These are phyloP conservation scores for Pantherophis alleghaniensis DNA, from an alignment of 2,797 vertebrate species.

Conservation along the genomic window DNA sequence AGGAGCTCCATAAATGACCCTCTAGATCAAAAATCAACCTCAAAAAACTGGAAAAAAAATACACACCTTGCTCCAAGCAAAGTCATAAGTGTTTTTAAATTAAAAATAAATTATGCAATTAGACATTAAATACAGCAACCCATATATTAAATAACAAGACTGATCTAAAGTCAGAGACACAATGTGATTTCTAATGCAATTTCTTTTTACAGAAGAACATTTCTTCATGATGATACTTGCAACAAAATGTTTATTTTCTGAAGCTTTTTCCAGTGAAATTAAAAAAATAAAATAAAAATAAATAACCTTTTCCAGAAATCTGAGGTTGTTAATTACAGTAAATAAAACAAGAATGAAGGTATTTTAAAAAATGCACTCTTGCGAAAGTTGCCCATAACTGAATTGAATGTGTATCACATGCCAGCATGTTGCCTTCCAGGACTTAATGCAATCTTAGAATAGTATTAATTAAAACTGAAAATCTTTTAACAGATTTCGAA, in stretches of 20 bases:
- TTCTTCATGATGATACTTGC: constrained; percentile 52
- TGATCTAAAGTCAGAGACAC: constrained; percentile 45
- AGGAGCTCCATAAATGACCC: constrained; percentile 61
- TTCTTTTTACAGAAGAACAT: constrained; percentile 52
- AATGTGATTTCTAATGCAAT: constrained; percentile 46
- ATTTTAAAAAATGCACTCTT: constrained; percentile 60
- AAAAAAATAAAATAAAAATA: not conserved
- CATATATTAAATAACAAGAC: constrained; percentile 49
- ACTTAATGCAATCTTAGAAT: constrained; percentile 77
- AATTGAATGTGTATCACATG: constrained; percentile 71
- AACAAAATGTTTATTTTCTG: constrained; percentile 50
- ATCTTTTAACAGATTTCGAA: constrained; percentile 81
- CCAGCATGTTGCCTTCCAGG: constrained; percentile 88
- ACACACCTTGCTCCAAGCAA: constrained; percentile 47
- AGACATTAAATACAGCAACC: constrained; percentile 35
- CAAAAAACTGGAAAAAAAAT: constrained; percentile 76
- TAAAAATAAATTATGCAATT: constrained; percentile 28
- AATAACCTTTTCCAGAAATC: constrained; percentile 74
- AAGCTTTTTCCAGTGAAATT: not conserved
- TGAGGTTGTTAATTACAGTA: constrained; percentile 74
- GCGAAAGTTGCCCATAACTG: constrained; percentile 54
- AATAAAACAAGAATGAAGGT: constrained; percentile 62
- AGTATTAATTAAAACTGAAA: constrained; percentile 52
- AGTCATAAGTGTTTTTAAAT: constrained; percentile 47
- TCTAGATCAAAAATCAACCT: constrained; percentile 71